Evolutionary conservation across 2,113 vertebrate genomes (phyloP), one percentile per base, ranked within the genome.

Genomic region (Brachionichthys hirsutus): DNA sequence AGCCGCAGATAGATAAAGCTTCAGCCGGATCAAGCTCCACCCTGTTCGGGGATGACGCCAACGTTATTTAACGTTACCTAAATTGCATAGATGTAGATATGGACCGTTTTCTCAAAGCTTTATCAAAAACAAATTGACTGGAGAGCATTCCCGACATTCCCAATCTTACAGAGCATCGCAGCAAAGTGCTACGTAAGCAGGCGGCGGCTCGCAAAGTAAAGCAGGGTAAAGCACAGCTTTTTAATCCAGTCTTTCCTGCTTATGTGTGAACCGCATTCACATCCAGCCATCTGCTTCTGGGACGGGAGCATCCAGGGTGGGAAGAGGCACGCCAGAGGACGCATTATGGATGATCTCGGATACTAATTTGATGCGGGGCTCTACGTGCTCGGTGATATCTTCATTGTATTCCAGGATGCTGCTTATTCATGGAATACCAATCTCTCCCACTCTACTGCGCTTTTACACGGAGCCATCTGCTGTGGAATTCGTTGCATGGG

Each of bases 211-310:
- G 85, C 73, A 63, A 47, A 40, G 72, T 50, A 67, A 77, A 82
- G 69, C 66, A 71, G 62, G 35, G n/a, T n/a, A n/a, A 78, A 54
- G 57, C 42, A 75, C 50, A 20, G 44, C 67, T 75, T 77, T 41
- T 61, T 20, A 30, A 2, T 3, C 44, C 16, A 42, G 69, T 56
- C 56, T 53, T 70, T 22, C 54, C 36, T 20, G 55, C 67, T 82
- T 63, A 65, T 70, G 74, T 77, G 78, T 80, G 60, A 83, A 65
- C 67, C 0, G 38, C 56, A 50, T 77, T 73, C 49, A 53, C 67
- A 71, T 62, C 41, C 50, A 75, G 52, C 81, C 81, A 80, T 84
- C 77, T 85, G 83, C 77, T 73, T 16, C 15, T 54, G 85, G 77
- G 79, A 71, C 73, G 11, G 35, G 20, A 9, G 75, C 2, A 52